Evolutionary conservation across 2,797 vertebrate species (phyloP).

Genomic region (Chrosomus eos): DNA sequence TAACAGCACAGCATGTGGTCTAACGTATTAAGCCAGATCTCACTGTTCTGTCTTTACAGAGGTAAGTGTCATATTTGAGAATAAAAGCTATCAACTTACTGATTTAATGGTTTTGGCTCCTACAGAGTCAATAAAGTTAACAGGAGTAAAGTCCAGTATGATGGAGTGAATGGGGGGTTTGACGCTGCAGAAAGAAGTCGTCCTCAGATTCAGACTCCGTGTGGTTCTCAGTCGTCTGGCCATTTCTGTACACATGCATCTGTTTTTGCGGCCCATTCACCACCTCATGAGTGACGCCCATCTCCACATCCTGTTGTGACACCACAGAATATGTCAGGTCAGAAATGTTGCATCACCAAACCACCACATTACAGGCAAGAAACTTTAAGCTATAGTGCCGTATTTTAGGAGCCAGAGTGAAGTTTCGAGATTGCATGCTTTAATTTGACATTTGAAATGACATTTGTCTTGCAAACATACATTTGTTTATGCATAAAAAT

Average conservation of each 20-base stretch:
- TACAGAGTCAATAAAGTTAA: constrained; percentile 93
- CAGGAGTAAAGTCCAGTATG: constrained; percentile 89
- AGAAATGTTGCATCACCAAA: background rate
- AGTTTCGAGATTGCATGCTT: background rate
- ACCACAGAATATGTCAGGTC: background rate
- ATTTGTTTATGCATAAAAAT: background rate
- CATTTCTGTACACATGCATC: constrained; percentile 73
- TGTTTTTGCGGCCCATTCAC: constrained; percentile 62
- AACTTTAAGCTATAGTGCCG: background rate
- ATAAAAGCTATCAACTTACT: constrained; percentile 71
- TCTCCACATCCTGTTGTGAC: constrained; percentile 71
- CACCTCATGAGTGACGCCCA: constrained; percentile 79
- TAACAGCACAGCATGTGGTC: background rate
- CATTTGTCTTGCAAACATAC: background rate
- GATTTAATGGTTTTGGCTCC: constrained; percentile 91
- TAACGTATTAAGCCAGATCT: background rate
- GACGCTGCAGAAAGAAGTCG: constrained; percentile 74
- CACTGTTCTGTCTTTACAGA: background rate
- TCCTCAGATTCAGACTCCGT: constrained; percentile 72
- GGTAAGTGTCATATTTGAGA: background rate
- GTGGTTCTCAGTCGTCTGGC: constrained; percentile 69
- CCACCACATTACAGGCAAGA: background rate
- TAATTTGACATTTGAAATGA: background rate
- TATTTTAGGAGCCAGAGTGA: background rate
- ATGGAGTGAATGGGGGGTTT: constrained; percentile 77